These are phyloP conservation scores for Sanderia malayensis DNA, from an alignment of 30 jellyfish, hydroid and myxozoan species.

Conservation along the genomic window DNA sequence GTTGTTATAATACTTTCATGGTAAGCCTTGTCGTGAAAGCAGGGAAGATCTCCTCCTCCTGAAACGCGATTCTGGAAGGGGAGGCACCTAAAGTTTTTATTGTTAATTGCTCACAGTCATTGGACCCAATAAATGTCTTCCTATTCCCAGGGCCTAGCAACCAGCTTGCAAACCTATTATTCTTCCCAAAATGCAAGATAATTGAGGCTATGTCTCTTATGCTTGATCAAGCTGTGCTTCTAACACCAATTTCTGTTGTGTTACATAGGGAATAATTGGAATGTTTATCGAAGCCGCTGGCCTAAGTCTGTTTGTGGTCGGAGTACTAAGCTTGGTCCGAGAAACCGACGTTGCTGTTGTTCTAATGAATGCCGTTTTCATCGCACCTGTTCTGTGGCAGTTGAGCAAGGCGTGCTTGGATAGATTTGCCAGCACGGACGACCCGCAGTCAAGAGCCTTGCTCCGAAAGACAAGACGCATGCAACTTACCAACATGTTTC, in stretches of 20 bases:
- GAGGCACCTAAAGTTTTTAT: too few species aligned
- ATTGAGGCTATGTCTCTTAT: too few species aligned
- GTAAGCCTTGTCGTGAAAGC: too few species aligned
- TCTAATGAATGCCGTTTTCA: conserved; percentile 82
- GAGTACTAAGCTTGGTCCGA: conserved; percentile 52
- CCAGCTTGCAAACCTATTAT: too few species aligned
- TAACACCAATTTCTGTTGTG: not conserved
- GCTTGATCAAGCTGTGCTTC: not conserved
- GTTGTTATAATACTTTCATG: too few species aligned
- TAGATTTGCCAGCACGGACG: conserved; percentile 26
- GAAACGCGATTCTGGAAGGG: too few species aligned
- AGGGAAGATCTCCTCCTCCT: too few species aligned
- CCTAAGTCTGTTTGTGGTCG: conserved; percentile 75
- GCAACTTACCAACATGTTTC: conserved; percentile 56
- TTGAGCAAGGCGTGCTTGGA: conserved; percentile 70
- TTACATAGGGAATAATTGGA: conserved; percentile 77
- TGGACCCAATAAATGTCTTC: too few species aligned
- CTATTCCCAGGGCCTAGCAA: too few species aligned
- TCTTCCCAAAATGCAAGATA: too few species aligned
- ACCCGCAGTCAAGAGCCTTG: conserved; percentile 30
- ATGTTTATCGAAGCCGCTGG: conserved; percentile 79
- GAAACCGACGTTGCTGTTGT: conserved; percentile 69
- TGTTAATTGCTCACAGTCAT: too few species aligned
- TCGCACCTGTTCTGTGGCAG: conserved; percentile 88
- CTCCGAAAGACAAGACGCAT: conserved; percentile 40